These are phyloP conservation scores for Maconellicoccus hirsutus DNA, from an alignment of 1,140 invertebrate genomes.

Conservation along the genomic window DNA sequence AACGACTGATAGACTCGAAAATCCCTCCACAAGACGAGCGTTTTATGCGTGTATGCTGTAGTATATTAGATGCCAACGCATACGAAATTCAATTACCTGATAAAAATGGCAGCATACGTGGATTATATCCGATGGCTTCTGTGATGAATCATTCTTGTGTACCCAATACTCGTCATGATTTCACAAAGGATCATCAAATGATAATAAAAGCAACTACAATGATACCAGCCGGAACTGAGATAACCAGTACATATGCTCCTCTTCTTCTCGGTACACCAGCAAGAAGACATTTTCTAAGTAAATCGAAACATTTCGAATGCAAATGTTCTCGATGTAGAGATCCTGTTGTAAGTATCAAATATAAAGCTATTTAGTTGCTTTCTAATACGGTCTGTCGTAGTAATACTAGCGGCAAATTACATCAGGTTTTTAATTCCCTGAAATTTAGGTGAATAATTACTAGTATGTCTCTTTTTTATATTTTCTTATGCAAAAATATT, in stretches of 20 bases:
- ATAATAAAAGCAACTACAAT: conserved; percentile 46
- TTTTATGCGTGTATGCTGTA: conserved; percentile 46
- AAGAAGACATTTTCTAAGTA: conserved; percentile 48
- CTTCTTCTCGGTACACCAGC: conserved; percentile 57
- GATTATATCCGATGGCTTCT: conserved; percentile 56
- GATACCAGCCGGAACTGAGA: conserved; percentile 51
- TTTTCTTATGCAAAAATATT: too few species aligned
- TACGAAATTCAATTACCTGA: conserved; percentile 45
- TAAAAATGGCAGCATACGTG: conserved; percentile 38
- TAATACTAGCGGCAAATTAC: too few species aligned
- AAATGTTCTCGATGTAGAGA: conserved; percentile 56
- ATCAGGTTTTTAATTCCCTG: too few species aligned
- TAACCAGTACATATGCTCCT: conserved; percentile 59
- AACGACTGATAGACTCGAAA: conserved; percentile 37
- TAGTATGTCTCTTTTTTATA: too few species aligned
- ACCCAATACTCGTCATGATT: conserved; percentile 58
- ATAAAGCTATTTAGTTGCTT: too few species aligned
- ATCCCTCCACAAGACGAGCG: conserved; percentile 45
- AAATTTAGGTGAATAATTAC: too few species aligned
- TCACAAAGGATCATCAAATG: conserved; percentile 44
- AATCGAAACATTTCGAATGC: conserved; percentile 64
- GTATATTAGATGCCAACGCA: conserved; percentile 57
- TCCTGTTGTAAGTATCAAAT: conserved; percentile 40
- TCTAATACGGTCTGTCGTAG: too few species aligned
- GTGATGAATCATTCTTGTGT: conserved; percentile 63